Base-by-base conservation (phyloP, 92 coral and sea anemone genomes). In the Siderastrea siderea region DNA sequence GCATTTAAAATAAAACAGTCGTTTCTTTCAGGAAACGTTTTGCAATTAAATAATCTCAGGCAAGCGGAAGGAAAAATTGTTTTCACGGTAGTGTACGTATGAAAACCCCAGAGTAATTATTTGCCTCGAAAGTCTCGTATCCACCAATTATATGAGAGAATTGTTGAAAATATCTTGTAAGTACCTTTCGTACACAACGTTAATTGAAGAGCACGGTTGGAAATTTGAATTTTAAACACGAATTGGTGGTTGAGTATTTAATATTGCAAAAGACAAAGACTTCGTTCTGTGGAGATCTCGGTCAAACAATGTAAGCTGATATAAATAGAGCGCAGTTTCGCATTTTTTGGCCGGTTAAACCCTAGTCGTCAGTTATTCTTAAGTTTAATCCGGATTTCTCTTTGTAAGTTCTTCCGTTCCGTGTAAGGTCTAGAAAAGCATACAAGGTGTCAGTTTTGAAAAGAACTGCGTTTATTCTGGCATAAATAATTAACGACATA, bases 401-500 rank as follows among this genome's bases (percentile, higher is more conserved):
- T 78, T 48, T 54, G 10, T 44, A 13, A 6, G 53, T 47, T 77
- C 52, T 68, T 61, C 47, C 71, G 17, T 62, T 61, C 26, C 47
- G 51, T 62, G 66, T 9, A 19, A 51, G 7, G 57, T 47, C 50
- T 12, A n/a, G 72, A 64, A 49, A 26, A 4, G 11, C 14, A 10
- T 45, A 12, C 71, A 38, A 43, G 5, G 2, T 53, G 65, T 43
- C 12, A 50, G 52, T 80, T 43, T 51, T 67, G 7, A 54, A 82
- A 17, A 67, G 19, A 14, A 51, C 64, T 70, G 57, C 15, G 53
- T 46, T 82, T 67, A 64, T 80, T 69, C 16, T 44, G 53, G 2
- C 1, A 82, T 82, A 57, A 82, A 82, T 82, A 53, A 82, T 82
- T 82, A 68, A 82, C 51, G 68, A 54, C 45, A 54, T 53, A 45